Percentiles rank a stretch among this genome's conserved stretches.
Evolutionary conservation across 2,113 vertebrate genomes (phyloP).

Genomic region (Trichechus manatus): DNA sequence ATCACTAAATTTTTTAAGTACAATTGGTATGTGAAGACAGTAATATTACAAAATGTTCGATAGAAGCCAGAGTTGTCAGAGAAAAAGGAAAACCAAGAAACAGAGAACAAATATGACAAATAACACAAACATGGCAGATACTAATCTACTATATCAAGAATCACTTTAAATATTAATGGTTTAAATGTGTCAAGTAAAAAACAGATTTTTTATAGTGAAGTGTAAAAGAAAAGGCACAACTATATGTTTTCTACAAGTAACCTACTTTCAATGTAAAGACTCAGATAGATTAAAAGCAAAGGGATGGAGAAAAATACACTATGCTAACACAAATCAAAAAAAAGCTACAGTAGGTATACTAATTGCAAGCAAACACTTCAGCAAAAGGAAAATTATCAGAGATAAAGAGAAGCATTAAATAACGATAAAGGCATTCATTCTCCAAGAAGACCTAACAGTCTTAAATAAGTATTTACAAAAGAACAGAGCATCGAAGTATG

Average conservation of each 20-base stretch:
- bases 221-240: background rate
- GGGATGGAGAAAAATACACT: too few relatives aligned
- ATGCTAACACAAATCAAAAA: background rate
- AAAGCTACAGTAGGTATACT: background rate
- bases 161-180: background rate
- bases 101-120: background rate
- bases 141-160: background rate
- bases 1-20: background rate
- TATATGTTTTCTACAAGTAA: background rate
- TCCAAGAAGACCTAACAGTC: too few relatives aligned
- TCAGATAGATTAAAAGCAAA: too few relatives aligned
- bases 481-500: background rate
- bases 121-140: background rate
- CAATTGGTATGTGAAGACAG: background rate
- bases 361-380: background rate
- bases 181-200: too few relatives aligned
- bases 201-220: background rate
- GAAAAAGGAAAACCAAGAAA: background rate
- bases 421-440: too few relatives aligned
- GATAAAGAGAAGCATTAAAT: too few relatives aligned
- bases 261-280: background rate
- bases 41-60: background rate
- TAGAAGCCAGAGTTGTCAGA: background rate
- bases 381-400: background rate
- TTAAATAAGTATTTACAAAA: background rate